A percentile compares a stretch with the other conserved stretches of the same genome.
These are phyloP conservation scores for Drosophila ohnishii DNA, from an alignment of 1,140 invertebrate genomes.

Conservation along the genomic window DNA sequence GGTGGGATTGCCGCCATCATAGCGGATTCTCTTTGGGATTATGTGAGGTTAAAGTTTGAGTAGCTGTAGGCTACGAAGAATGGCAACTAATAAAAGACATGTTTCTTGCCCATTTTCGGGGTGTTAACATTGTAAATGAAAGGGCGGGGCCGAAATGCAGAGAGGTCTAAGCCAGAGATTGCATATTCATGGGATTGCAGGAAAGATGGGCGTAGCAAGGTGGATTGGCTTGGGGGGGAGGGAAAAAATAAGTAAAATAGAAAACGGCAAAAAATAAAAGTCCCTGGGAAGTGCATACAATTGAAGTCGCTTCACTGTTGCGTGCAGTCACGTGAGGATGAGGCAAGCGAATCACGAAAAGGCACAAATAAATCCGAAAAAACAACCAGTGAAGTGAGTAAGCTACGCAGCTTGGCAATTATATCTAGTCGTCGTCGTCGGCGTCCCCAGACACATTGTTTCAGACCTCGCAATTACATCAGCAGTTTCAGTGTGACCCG, in stretches of 20 bases:
- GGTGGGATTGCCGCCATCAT: constrained; percentile 4
- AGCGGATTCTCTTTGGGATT: constrained; percentile 26
- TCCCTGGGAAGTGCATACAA: constrained; percentile 51
- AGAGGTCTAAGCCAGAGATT: constrained; percentile 37
- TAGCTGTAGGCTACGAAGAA: constrained; percentile 17
- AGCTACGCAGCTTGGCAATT: constrained; percentile 59
- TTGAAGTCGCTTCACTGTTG: constrained; percentile 43
- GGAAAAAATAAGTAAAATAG: constrained; percentile 36
- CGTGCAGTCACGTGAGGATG: constrained; percentile 55
- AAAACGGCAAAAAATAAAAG: constrained; percentile 27
- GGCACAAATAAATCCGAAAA: constrained; percentile 28
- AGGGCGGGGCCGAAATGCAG: constrained; percentile 16
- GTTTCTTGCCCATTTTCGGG: constrained; percentile 20
- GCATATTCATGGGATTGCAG: constrained; percentile 43
- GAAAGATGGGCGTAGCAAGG: constrained; percentile 34
- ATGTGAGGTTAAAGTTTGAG: constrained; percentile 39
- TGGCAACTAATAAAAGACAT: constrained; percentile 20
- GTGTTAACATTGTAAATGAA: constrained; percentile 49
- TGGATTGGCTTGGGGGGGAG: constrained; percentile 15
- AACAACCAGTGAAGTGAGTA: constrained; percentile 35
- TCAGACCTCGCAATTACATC: constrained; percentile 47
- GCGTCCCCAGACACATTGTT: constrained; percentile 30
- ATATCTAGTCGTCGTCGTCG: constrained; percentile 36
- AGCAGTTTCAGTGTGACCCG: constrained; percentile 48
- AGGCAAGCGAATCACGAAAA: constrained; percentile 12